phyloP scores from a whole-genome alignment of 2,113 vertebrate species.

The Saccopteryx bilineata region DNA sequence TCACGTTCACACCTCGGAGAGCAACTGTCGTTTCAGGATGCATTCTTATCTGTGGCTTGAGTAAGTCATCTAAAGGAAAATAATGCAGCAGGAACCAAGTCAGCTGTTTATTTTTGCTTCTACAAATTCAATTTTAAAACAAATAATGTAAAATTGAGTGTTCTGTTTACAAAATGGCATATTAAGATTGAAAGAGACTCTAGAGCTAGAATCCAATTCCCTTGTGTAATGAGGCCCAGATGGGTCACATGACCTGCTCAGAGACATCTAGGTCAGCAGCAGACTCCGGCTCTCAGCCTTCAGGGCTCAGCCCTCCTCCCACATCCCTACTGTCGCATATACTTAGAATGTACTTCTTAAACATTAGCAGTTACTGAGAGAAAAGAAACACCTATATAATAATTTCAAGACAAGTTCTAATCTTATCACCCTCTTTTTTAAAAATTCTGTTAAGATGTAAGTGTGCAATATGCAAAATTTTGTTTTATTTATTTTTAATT shows the following conservation, averaged over 20 bases:
- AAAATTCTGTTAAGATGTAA: neutral
- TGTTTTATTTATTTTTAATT: no score
- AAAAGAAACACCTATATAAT: neutral
- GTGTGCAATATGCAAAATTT: neutral
- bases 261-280: neutral
- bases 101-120: constrained; percentile 57
- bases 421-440: neutral
- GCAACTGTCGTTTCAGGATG: constrained; percentile 89
- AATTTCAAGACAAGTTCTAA: constrained; percentile 55
- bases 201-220: neutral
- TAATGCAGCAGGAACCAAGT: constrained; percentile 38
- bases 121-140: constrained; percentile 38
- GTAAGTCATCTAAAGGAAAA: constrained; percentile 88
- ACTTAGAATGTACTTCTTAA: constrained; percentile 13
- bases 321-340: neutral
- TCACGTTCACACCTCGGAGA: constrained; percentile 88
- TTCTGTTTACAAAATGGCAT: neutral
- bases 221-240: neutral
- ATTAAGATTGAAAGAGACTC: neutral
- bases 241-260: neutral
- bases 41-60: constrained; percentile 89
- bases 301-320: neutral
- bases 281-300: neutral
- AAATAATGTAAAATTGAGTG: neutral
- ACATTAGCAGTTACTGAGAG: neutral